Evolutionary conservation across 30 jellyfish, hydroid and myxozoan genomes (phyloP).

Genomic region (Cassiopea xamachana): DNA sequence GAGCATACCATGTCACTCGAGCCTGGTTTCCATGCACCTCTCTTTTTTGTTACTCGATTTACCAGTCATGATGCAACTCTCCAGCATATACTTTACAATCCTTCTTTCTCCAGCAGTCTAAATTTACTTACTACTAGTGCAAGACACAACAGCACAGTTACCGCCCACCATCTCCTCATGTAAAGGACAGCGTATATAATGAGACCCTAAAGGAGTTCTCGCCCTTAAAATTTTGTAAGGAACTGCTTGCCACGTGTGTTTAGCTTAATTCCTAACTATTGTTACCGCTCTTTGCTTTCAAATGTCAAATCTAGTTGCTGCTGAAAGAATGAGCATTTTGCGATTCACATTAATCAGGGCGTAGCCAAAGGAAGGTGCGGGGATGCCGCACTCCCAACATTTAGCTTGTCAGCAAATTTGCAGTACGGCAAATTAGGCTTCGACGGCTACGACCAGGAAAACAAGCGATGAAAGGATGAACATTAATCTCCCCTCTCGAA

Average conservation of each 20-base stretch:
- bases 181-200: not conserved
- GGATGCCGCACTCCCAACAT: no score
- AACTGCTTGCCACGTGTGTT: not conserved
- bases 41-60: conserved; percentile 18
- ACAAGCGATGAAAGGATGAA: no score
- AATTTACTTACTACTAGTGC: conserved; percentile 34
- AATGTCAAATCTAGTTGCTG: not conserved
- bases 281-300: not conserved
- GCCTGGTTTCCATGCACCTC: conserved; percentile 62
- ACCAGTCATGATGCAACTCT: conserved; percentile 26
- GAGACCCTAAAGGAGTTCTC: not conserved
- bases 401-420: no score
- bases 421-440: no score
- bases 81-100: conserved; percentile 23
- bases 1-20: conserved; percentile 75
- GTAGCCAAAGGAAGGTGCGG: no score
- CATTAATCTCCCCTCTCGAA: no score
- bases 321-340: not conserved
- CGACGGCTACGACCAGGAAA: no score
- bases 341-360: not conserved
- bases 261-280: not conserved
- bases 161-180: conserved; percentile 35
- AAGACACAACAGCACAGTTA: conserved; percentile 59
- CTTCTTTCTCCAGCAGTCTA: conserved; percentile 15
- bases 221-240: not conserved